phyloP scores from a whole-genome alignment of 2,113 vertebrate genomes.

The Oryctolagus cuniculus region DNA sequence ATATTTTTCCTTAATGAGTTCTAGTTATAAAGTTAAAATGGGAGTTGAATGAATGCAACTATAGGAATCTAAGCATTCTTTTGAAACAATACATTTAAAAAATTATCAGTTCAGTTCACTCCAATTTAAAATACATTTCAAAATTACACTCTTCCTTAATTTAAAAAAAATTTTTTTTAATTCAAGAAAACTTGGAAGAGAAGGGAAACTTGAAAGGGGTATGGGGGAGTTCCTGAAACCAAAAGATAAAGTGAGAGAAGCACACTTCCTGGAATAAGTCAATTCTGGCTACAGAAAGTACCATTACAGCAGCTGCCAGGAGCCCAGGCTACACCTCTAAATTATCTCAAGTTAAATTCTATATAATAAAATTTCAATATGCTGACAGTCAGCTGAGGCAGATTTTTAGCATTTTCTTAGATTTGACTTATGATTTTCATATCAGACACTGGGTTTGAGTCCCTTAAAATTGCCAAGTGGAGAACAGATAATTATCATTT shows the following conservation, averaged over 20 bases:
- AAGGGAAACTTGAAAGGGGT: conserved; percentile 7
- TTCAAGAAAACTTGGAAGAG: conserved; percentile 9
- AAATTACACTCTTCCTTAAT: conserved; percentile 16
- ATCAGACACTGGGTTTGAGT: not conserved
- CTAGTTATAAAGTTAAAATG: conserved; percentile 56
- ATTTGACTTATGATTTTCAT: conserved; percentile 60
- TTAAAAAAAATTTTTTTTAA: not conserved
- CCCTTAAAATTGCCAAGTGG: conserved; percentile 40
- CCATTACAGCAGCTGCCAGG: not conserved
- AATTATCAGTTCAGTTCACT: conserved; percentile 25
- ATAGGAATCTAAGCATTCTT: conserved; percentile 31
- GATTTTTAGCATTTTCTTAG: conserved; percentile 44
- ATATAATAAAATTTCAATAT: conserved; percentile 46
- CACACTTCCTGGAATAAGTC: not conserved
- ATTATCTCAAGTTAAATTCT: conserved; percentile 58
- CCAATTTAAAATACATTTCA: conserved; percentile 24
- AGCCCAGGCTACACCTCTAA: not conserved
- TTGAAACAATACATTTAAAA: conserved; percentile 9
- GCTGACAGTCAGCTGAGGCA: conserved; percentile 36
- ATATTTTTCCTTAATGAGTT: conserved; percentile 39
- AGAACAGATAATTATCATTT: conserved; percentile 57
- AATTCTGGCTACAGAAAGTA: not conserved
- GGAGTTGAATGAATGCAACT: conserved; percentile 44
- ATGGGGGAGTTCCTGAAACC: not conserved
- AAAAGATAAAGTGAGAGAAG: not conserved